A percentile compares a stretch with the other conserved stretches of the same genome.
Evolutionary conservation across 2,797 vertebrate genomes (phyloP).

Genomic region (Gymnocypris eckloni): DNA sequence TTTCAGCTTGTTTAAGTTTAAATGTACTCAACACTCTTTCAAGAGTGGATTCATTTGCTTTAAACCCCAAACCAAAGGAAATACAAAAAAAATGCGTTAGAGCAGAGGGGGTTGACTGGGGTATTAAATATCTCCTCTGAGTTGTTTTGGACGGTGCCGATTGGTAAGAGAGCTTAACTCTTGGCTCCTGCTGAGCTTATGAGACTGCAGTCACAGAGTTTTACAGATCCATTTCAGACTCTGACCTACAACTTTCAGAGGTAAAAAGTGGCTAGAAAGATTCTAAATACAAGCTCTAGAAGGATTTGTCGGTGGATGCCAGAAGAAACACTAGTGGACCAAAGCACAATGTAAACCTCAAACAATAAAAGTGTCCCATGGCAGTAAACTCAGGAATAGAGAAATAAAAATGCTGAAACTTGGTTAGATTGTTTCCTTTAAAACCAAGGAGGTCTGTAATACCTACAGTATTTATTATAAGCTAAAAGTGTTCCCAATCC

Average conservation of each 20-base stretch:
- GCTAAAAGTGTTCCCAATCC: neutral
- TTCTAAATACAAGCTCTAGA: slow-evolving; percentile 33
- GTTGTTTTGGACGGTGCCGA: slow-evolving; percentile 33
- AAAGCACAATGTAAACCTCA: slow-evolving; percentile 16
- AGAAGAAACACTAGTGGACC: slow-evolving; percentile 18
- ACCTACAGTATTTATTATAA: neutral
- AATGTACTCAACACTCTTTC: neutral
- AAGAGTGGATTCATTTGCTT: slow-evolving; percentile 8
- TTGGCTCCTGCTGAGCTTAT: slow-evolving; percentile 32
- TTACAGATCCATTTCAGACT: slow-evolving; percentile 36
- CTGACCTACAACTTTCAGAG: slow-evolving; percentile 43
- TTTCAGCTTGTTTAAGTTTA: neutral
- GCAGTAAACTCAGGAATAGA: neutral
- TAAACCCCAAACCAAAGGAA: slow-evolving; percentile 8
- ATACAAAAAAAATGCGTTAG: slow-evolving; percentile 11
- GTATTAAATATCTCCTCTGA: slow-evolving; percentile 39
- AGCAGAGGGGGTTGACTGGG: neutral
- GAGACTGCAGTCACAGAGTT: slow-evolving; percentile 19
- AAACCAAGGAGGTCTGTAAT: neutral
- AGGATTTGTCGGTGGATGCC: slow-evolving; percentile 10
- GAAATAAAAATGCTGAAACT: neutral
- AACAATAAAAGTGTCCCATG: slow-evolving; percentile 19
- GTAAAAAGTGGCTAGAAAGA: slow-evolving; percentile 31
- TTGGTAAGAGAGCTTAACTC: slow-evolving; percentile 45
- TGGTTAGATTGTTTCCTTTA: neutral